Evolutionary conservation across 1,140 invertebrate species (phyloP), one percentile per base, ranked within the genome.

Genomic region (Polypedilum vanderplanki): DNA sequence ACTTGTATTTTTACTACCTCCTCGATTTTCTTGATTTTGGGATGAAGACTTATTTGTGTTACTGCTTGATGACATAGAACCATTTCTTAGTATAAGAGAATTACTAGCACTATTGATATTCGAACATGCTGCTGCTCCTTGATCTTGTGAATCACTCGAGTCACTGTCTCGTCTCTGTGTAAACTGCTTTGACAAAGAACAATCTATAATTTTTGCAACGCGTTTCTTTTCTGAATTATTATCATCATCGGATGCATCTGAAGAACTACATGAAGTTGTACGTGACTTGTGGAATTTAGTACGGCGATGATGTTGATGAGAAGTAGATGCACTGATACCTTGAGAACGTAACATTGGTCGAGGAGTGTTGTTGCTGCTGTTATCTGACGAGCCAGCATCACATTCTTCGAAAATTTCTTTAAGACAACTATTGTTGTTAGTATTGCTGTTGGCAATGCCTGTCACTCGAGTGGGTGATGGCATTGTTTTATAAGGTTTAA

Each of bases 221-320:
- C 91, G 83, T 78, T 94, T 93, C 79, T 93, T 92, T 18, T 90
- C 86, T 70, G 86, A 86, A 80, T 95, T 93, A 57, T 91, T 92
- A 78, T 96, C 94, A 81, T 96, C 94, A 81, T 97, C 94, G 73
- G 93, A 95, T 5, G 94, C 91, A 80, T 95, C 93, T 0, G 94
- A 96, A 74, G 93, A 93, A 77, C 92, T 93, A 79, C 94, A 95
- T 7, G 92, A 94, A 1, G 93, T 91, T 7, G 93, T 93, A 17
- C 93, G 85, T 7, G 90, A 88, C 79, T 92, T 92, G 75, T 90
- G 88, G 76, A 91, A 89, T 80, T 90, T 91, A 75, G 86, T 87
- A 17, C 89, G 85, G 33, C 90, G 85, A 78, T 91, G 88, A 80
- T 78, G 81, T 80, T 76, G 80, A 79, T 78, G 78, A 4, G 46